Base-by-base conservation (phyloP, 1,140 invertebrate species). In the Gerris buenoi region DNA sequence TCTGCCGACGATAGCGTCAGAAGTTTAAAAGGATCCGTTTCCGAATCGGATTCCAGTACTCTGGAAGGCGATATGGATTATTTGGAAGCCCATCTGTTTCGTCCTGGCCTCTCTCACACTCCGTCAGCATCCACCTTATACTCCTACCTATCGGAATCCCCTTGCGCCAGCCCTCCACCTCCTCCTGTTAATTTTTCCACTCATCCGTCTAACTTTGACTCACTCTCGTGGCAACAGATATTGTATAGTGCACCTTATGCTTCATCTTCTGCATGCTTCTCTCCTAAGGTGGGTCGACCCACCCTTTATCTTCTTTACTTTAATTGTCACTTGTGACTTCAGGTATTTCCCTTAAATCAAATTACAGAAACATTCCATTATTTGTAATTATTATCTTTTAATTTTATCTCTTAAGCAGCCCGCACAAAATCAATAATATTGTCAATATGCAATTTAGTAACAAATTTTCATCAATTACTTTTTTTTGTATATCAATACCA, bases 181-280 rank as follows among this genome's bases (percentile, higher is more conserved):
- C 73, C 73, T 33, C 69, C 72, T 29, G 46, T 74, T n/a, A 73
- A 74, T 62, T 74, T 71, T 69, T 64, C 71, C 22, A 74, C 73
- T 22, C 70, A 69, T 68, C 73, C 33, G 5, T 10, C 33, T 46
- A 46, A 46, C 18, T 46, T 46, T 18, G 33, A 46, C 18, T 46
- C 33, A 46, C 33, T 46, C 33, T 46, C 33, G 5, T 46, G 33
- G 33, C 33, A 46, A 18, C 33, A 46, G 33, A 46, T 46, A 5
- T 46, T 46, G 18, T 46, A 46, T 46, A 46, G 33, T 46, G 33
- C 33, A 46, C 33, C 33, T 46, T 10, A 18, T 46, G 33, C 33
- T 18, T 46, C 33, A 10, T 46, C 33, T 46, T 10, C 33, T 46
- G 33, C 33, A 46, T 46, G 33, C 33, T 46, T 46, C 33, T 46